phyloP scores from a whole-genome alignment of 2,888 invertebrate species.

The Synergus umbraculus region DNA sequence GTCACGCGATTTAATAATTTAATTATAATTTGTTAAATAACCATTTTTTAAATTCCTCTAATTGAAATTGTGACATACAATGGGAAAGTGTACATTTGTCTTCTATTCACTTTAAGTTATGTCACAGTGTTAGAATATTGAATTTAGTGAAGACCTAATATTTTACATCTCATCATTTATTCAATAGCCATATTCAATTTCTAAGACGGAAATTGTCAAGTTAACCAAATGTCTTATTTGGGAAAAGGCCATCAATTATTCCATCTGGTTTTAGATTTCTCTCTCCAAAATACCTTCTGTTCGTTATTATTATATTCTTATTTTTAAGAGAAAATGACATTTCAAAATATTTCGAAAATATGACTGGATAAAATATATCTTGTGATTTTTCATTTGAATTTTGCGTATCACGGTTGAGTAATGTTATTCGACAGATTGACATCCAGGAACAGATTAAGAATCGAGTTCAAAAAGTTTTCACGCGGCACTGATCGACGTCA shows the following conservation, averaged over 20 bases:
- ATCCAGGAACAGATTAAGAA: slow-evolving; percentile 23
- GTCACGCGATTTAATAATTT: not conserved
- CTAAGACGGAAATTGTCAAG: slow-evolving; percentile 19
- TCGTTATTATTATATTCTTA: not conserved
- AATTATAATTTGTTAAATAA: not conserved
- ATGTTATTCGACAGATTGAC: slow-evolving; percentile 23
- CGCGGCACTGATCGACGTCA: slow-evolving; percentile 43
- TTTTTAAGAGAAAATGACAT: not conserved
- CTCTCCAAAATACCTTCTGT: not conserved
- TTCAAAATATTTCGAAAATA: not conserved
- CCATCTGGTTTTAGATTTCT: not conserved
- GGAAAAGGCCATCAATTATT: slow-evolving; percentile 14
- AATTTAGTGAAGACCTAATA: not conserved
- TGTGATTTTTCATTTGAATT: not conserved
- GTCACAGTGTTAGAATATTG: not conserved
- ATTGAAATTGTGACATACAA: not conserved
- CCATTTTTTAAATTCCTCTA: not conserved
- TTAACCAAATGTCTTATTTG: not conserved
- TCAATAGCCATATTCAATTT: slow-evolving; percentile 34
- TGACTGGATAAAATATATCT: not conserved
- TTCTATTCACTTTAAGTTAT: not conserved
- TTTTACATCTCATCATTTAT: not conserved
- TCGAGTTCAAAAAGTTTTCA: slow-evolving; percentile 34
- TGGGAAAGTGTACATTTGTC: not conserved
- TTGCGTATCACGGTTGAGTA: slow-evolving; percentile 17